phyloP scores from a whole-genome alignment of 2,888 invertebrate genomes.

The Metallyticus violacea region DNA sequence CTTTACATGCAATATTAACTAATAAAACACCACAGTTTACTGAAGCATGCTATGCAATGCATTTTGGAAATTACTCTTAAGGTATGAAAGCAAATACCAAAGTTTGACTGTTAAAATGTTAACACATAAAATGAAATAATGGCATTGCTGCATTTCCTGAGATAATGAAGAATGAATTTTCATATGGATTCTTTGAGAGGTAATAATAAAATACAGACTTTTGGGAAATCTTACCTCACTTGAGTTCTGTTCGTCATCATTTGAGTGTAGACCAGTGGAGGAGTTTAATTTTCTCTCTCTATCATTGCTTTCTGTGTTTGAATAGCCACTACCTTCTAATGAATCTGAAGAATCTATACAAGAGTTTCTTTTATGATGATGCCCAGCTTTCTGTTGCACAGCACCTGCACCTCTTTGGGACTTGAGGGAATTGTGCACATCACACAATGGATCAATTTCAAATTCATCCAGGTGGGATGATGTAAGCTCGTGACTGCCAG shows the following conservation, averaged over 20 bases:
- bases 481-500: slow-evolving; percentile 1
- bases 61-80: too few species aligned
- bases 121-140: too few species aligned
- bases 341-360: background rate
- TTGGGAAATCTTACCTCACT: background rate
- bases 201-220: background rate
- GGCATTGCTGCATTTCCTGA: too few species aligned
- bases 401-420: background rate
- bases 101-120: too few species aligned
- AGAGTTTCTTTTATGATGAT: background rate
- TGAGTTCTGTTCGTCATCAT: background rate
- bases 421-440: slow-evolving; percentile 11
- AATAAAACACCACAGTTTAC: too few species aligned
- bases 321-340: background rate
- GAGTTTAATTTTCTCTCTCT: too few species aligned
- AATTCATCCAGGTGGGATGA: slow-evolving; percentile 21
- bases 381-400: background rate
- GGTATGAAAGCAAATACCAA: too few species aligned
- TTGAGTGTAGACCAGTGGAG: background rate
- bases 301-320: background rate
- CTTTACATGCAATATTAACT: too few species aligned
- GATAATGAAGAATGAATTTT: too few species aligned
- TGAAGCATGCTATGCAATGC: too few species aligned
- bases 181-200: too few species aligned
- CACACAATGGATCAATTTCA: slow-evolving; percentile 20